Percentiles rank a stretch among this genome's conserved stretches.
These are phyloP conservation scores for Octopus sinensis DNA, from an alignment of 1,140 invertebrate species.

Conservation along the genomic window DNA sequence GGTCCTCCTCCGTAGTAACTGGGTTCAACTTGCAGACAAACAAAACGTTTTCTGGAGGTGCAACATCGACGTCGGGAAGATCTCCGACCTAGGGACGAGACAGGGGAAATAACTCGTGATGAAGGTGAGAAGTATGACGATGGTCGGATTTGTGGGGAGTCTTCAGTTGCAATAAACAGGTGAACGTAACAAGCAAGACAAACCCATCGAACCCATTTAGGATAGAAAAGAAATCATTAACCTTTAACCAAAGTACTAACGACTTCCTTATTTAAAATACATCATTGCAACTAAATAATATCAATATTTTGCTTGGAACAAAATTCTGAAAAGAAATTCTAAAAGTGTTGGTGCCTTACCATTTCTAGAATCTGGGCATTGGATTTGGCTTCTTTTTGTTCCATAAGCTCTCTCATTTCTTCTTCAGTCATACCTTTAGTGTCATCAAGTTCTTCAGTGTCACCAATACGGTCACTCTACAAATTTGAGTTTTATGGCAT, in stretches of 20 bases:
- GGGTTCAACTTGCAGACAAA: slow-evolving; percentile 99
- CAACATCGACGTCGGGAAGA: slow-evolving; percentile 92
- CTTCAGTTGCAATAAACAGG: too few relatives aligned
- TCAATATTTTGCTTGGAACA: too few relatives aligned
- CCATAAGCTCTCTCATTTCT: slow-evolving; percentile 84
- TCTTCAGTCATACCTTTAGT: slow-evolving; percentile 75
- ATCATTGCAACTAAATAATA: too few relatives aligned
- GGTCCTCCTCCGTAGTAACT: slow-evolving; percentile 94
- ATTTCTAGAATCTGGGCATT: slow-evolving; percentile 97
- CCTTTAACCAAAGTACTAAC: neutral
- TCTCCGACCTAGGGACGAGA: slow-evolving; percentile 71
- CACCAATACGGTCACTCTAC: slow-evolving; percentile 61
- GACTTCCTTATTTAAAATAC: too few relatives aligned
- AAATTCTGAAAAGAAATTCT: neutral
- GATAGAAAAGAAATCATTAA: neutral
- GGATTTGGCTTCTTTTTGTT: slow-evolving; percentile 90
- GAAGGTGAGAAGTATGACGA: too few relatives aligned
- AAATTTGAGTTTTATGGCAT: neutral
- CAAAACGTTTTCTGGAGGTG: slow-evolving; percentile 96
- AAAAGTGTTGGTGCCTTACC: slow-evolving; percentile 53
- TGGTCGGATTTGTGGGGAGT: too few relatives aligned
- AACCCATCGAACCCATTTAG: neutral
- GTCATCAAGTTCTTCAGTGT: slow-evolving; percentile 94
- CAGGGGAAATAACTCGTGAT: neutral
- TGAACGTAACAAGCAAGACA: too few relatives aligned